Conservation (phyloP, 2,113 vertebrate genomes). For the Leptobrachium ailaonicum region DNA sequence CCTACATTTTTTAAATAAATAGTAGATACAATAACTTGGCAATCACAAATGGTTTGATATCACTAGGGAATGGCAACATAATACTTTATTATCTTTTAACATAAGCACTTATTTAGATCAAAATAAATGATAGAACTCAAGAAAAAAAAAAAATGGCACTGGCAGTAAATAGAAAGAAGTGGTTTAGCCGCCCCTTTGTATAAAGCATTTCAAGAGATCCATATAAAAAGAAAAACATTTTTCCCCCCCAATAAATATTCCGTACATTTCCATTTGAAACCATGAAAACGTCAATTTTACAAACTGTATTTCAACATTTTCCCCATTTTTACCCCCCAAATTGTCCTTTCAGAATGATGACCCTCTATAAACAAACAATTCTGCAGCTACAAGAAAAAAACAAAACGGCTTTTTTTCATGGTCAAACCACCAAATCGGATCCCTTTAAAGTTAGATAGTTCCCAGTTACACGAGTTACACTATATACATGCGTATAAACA, state of each 20-base stretch:
- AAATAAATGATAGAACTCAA: slow-evolving; percentile 61
- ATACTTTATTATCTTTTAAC: slow-evolving; percentile 66
- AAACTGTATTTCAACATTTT: background rate
- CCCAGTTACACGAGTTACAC: slow-evolving; percentile 8
- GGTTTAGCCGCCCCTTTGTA: background rate
- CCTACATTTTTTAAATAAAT: slow-evolving; percentile 74
- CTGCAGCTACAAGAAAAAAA: background rate
- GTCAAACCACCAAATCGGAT: background rate
- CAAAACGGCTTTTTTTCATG: background rate
- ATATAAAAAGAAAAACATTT: background rate
- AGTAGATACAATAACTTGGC: slow-evolving; percentile 77
- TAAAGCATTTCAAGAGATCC: background rate
- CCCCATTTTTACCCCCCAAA: background rate
- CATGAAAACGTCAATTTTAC: background rate
- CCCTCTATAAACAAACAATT: background rate
- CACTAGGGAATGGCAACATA: slow-evolving; percentile 75
- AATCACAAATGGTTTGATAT: slow-evolving; percentile 74
- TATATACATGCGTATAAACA: slow-evolving; percentile 22
- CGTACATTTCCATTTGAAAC: slow-evolving; percentile 6
- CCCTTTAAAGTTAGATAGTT: slow-evolving; percentile 4
- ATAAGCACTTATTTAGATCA: slow-evolving; percentile 70
- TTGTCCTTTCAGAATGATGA: slow-evolving; percentile 21
- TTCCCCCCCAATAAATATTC: slow-evolving; percentile 12
- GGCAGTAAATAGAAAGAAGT: slow-evolving; percentile 73
- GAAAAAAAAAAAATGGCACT: slow-evolving; percentile 72